phyloP scores from a whole-genome alignment of 2,888 invertebrate genomes.

The Syritta pipiens region DNA sequence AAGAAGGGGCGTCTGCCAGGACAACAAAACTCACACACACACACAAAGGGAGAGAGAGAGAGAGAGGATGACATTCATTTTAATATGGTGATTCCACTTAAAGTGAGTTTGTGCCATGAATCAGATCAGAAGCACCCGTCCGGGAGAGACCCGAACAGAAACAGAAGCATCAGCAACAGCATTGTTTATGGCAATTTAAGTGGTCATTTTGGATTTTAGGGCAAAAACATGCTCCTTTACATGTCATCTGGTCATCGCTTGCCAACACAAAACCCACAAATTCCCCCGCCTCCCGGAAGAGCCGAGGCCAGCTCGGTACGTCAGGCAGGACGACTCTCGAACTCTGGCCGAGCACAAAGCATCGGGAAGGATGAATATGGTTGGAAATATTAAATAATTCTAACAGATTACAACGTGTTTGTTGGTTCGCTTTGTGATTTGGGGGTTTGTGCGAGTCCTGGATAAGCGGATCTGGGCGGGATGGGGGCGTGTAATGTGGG shows the following conservation, averaged over 20 bases:
- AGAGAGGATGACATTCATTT: slow-evolving; percentile 61
- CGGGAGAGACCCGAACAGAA: slow-evolving; percentile 22
- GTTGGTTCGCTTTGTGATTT: slow-evolving; percentile 17
- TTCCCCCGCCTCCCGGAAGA: no score
- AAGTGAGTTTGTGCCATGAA: slow-evolving; percentile 65
- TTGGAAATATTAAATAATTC: slow-evolving; percentile 55
- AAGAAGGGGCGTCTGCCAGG: background rate
- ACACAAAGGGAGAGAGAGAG: no score
- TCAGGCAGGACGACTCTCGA: no score
- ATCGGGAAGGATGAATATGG: slow-evolving; percentile 20
- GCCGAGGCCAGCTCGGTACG: no score
- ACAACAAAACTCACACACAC: slow-evolving; percentile 31
- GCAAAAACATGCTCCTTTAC: slow-evolving; percentile 53
- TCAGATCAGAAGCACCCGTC: slow-evolving; percentile 55
- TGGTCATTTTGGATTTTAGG: slow-evolving; percentile 62
- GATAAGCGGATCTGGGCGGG: background rate
- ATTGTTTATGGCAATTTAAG: slow-evolving; percentile 66
- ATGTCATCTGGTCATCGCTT: slow-evolving; percentile 47
- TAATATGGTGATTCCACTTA: slow-evolving; percentile 66
- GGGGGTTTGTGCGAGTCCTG: background rate
- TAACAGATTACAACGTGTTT: slow-evolving; percentile 45
- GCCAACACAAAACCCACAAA: no score
- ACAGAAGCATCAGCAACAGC: slow-evolving; percentile 32
- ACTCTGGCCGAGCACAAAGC: no score
- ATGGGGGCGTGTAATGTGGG: no score